phyloP scores from a whole-genome alignment of 1,140 invertebrate species.

The Drosophila equinoxialis region DNA sequence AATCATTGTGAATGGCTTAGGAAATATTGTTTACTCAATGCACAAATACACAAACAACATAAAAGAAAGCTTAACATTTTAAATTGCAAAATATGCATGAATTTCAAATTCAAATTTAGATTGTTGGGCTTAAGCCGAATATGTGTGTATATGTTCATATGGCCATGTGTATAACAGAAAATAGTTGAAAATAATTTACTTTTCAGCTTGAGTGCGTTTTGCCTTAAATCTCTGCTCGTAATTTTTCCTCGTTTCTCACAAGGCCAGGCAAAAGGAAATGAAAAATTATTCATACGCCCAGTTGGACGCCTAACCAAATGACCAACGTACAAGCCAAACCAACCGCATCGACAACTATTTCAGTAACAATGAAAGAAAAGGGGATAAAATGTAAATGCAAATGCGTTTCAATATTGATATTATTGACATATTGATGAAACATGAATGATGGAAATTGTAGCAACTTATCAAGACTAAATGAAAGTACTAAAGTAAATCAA shows the following conservation, averaged over 20 bases:
- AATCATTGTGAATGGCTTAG: constrained; percentile 5
- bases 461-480: too few relatives aligned
- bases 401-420: not conserved
- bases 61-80: constrained; percentile 15
- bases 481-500: too few relatives aligned
- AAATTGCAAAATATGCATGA: not conserved
- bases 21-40: constrained; percentile 2
- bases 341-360: constrained; percentile 62
- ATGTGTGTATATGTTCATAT: too few relatives aligned
- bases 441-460: not conserved
- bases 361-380: constrained; percentile 21
- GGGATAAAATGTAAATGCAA: not conserved
- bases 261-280: constrained; percentile 21
- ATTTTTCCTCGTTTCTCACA: constrained; percentile 24
- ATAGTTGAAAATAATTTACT: constrained; percentile 9
- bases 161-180: not conserved
- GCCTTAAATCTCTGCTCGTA: constrained; percentile 20
- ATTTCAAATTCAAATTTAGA: not conserved
- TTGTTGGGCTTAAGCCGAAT: not conserved
- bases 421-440: not conserved
- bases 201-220: constrained; percentile 38
- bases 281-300: constrained; percentile 61
- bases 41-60: constrained; percentile 4
- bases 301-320: constrained; percentile 28
- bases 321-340: constrained; percentile 5